Evolutionary conservation across 2,888 invertebrate species (phyloP), one percentile per base, ranked within the genome.

Genomic region (Lasioglossum zephyrum): DNA sequence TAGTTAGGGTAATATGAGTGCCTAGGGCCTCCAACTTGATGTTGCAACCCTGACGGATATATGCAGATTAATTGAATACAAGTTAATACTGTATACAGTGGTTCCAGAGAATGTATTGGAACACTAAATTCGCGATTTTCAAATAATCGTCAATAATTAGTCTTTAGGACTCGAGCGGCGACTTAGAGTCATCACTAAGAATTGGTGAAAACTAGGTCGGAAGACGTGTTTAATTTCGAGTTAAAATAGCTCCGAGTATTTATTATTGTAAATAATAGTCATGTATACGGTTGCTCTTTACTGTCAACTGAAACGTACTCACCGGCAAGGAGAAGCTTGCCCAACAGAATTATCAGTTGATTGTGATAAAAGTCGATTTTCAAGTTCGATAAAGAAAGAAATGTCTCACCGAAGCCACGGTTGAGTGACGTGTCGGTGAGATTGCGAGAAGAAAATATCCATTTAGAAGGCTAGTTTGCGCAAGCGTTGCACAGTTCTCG

Each of bases 401-500:
- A 53, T 8, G n/a, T 57, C 57, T 57, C n/a, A 9, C 57, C n/a
- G 8, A 3, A 22, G 22, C 2, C 49, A n/a, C 57, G 57, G 0
- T 9, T n/a, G n/a, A 9, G 9, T 57, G 57, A 57, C 57, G 57
- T 57, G n/a, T 57, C n/a, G 57, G 11, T 9, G 9, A 11, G n/a
- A 57, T n/a, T n/a, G 57, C 57, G 57, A n/a, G n/a, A n/a, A n/a
- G n/a, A 63, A 63, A 31, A 63, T 63, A 18, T 63, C 31, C 63
- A 63, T 63, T 63, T 63, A 63, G 63, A 31, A 31, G 63, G 18
- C 2, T 63, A 6, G 31, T 63, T 16, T 63, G 31, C 63, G 31
- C 41, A 39, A 70, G 69, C 66, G 36, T 63, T 73, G 53, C 63
- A 66, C 41, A 60, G 31, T 66, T 73, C 47, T 41, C 36, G 47